These are phyloP conservation scores for Lepus europaeus DNA, from an alignment of 2,113 vertebrate species.

Conservation along the genomic window DNA sequence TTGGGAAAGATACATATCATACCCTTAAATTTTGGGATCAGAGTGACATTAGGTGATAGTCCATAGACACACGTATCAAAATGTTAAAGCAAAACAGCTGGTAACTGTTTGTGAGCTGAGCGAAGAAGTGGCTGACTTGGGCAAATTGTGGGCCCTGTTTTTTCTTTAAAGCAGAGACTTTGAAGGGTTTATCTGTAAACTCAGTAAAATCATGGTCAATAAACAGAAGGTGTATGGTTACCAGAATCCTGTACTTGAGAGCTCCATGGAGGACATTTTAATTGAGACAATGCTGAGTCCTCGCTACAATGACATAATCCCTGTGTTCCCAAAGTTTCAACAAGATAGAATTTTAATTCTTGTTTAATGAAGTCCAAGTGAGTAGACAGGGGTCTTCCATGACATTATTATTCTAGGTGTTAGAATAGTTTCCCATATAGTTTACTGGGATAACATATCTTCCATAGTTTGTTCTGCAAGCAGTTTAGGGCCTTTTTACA, in stretches of 20 bases:
- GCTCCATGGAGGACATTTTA: not conserved
- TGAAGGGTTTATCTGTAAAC: not conserved
- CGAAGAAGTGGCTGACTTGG: not conserved
- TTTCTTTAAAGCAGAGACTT: not conserved
- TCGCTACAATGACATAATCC: not conserved
- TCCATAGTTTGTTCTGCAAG: not conserved
- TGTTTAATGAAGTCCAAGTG: not conserved
- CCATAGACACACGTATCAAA: not conserved
- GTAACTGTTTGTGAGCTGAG: not conserved
- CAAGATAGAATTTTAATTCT: not conserved
- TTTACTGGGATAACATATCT: not conserved
- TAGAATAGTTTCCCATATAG: not conserved
- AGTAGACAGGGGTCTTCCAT: not conserved
- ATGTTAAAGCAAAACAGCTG: not conserved
- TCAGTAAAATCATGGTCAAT: not conserved
- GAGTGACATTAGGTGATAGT: not conserved
- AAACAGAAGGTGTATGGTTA: not conserved
- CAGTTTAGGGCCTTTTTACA: not conserved
- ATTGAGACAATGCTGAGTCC: not conserved
- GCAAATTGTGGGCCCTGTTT: not conserved
- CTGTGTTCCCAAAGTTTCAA: not conserved
- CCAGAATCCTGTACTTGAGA: not conserved
- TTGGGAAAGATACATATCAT: not conserved
- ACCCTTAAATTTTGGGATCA: not conserved
- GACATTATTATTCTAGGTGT: not conserved